Conservation (phyloP, 2,113 vertebrate genomes). For the Atherinomorus stipes region DNA sequence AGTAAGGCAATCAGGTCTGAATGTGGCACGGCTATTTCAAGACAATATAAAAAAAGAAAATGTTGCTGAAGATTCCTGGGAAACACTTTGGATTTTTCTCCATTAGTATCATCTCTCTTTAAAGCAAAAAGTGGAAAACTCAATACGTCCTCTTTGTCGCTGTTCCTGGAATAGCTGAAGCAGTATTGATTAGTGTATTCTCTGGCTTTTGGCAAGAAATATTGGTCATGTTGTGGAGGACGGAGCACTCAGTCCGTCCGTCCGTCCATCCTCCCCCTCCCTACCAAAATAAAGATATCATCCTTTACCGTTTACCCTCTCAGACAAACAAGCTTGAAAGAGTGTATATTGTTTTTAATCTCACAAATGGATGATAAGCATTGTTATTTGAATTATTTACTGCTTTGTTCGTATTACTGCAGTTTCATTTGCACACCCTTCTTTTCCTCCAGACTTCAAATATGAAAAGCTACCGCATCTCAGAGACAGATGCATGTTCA, state of each 20-base stretch:
- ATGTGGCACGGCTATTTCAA: background rate
- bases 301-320: constrained; percentile 16
- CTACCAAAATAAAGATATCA: constrained; percentile 53
- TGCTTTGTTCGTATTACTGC: background rate
- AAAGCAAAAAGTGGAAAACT: constrained; percentile 69
- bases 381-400: constrained; percentile 11
- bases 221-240: constrained; percentile 46
- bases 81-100: constrained; percentile 42
- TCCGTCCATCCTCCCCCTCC: constrained; percentile 35
- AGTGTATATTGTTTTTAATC: constrained; percentile 25
- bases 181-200: constrained; percentile 62
- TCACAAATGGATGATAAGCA: constrained; percentile 29
- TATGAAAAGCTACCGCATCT: background rate
- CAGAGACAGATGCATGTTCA: background rate
- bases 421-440: background rate
- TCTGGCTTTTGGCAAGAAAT: constrained; percentile 60
- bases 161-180: constrained; percentile 75
- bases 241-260: constrained; percentile 57
- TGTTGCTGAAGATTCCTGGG: constrained; percentile 28
- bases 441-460: background rate
- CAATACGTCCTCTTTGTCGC: constrained; percentile 66
- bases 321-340: constrained; percentile 12
- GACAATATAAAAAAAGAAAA: constrained; percentile 9
- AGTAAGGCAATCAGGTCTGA: background rate
- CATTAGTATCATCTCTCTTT: constrained; percentile 38